Base-by-base conservation (phyloP, 2,797 vertebrate genomes). In the Sebastiscus albofasciatus region DNA sequence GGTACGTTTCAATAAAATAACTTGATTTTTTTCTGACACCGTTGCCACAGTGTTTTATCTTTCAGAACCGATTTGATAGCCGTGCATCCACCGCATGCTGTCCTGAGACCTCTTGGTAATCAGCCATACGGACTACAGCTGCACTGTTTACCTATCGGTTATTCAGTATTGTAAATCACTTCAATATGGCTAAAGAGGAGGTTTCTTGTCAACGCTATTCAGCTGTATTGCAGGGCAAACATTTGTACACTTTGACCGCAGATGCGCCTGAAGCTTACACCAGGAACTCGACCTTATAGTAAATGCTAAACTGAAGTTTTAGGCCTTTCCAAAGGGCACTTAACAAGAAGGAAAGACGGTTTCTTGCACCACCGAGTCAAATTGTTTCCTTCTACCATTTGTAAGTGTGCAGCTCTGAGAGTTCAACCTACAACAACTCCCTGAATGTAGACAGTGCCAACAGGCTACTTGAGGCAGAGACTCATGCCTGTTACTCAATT, bases 401-500 rank as follows among this genome's bases (percentile, higher is more conserved):
- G 6, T 49, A 49, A 64, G 56, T 27, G 36, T 7, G 14, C 39
- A 46, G 24, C 60, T 65, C 27, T 26, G 55, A 72, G 31, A 75
- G 66, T 64, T 60, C 55, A 61, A 69, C 33, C 46, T 56, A 70
- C 14, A 64, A 67, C 20, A 77, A 34, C 61, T 52, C n/a, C 34
- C 52, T 46, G 58, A 58, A 4, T 71, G 16, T 18, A 26, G 22
- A 58, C 54, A 20, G 18, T 18, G 16, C 72, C 77, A 77, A 72
- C 66, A 69, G 33, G 75, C 66, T 77, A 80, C 82, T 65, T n/a
- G 55, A 83, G 26, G 69, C 66, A 80, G 26, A 36, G 8, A 80
- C 67, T 79, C 78, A 27, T 18, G 67, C 36, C 56, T 68, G 61
- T 26, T 74, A 81, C 29, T 67, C 54, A 85, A 85, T 92, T 81